Base-by-base conservation (phyloP, 1,140 invertebrate species). In the Lasioglossum albipes region DNA sequence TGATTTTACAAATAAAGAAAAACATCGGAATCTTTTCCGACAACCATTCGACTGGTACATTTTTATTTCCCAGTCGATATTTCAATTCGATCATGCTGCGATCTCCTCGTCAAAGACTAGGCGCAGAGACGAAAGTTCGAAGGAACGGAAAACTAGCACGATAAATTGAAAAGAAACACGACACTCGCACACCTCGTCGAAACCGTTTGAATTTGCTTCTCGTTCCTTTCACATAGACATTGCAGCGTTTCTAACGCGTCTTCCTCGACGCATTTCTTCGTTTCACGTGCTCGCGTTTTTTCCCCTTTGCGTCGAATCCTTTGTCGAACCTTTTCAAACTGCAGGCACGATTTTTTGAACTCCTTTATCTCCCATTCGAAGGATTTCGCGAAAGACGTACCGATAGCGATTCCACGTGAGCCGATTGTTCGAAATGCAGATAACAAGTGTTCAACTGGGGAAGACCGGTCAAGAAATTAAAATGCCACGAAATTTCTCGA, bases 111-210 rank as follows among this genome's bases (percentile, higher is more conserved):
- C 42, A 64, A 69, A 77, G 49, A 27, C 7, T 0, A 16, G 36
- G 20, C 41, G 18, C 13, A 9, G 65, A 67, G 27, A 18, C 12
- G 20, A 13, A 66, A 36, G 20, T 16, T 67, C 65, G 42, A 57
- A 20, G 13, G 4, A 18, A 6, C 12, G 9, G 27, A 9, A 4
- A n/a, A 65, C 62, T 22, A 49, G 62, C 16, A 57, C 22, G 77
- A 79, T 79, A 79, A 79, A 74, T 79, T 62, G 70, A 41, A 67
- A 74, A 74, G 68, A 31, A 52, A 49, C 45, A 36, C 31, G 42
- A 62, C 18, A 49, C 27, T 0, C 27, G 27, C 64, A 62, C 22
- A 36, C 52, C 13, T 5, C n/a, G 2, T 27, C 16, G 31, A 27
- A 45, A 18, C 18, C 61, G n/a, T 31, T 20, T 74, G 64, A 79